Base-by-base conservation (phyloP, 2,113 vertebrate genomes). In the Gobio gobio region DNA sequence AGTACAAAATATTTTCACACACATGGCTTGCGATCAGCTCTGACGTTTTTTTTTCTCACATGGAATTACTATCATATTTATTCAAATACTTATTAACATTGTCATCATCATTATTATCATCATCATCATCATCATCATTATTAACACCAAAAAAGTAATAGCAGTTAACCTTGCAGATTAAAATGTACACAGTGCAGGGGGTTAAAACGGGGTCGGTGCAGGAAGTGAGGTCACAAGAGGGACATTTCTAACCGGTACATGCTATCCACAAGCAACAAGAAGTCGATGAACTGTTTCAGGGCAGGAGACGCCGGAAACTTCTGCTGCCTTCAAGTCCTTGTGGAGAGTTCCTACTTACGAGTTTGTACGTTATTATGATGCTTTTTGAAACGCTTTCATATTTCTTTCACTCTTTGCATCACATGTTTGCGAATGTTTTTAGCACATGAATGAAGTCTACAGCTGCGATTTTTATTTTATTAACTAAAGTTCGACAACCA, bases 201-300 rank as follows among this genome's bases (percentile, higher is more conserved):
- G 73, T 26, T 83, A 76, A 58, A 63, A 79, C 49, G 14, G 76
- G 33, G 26, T 78, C 36, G 64, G 85, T 87, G 84, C 54, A 86
- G 68, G 78, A 89, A 88, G 89, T 92, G 92, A 92, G 92, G 84
- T 94, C 92, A 95, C 94, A 88, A 95, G 93, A 94, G 93, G 91
- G 92, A 94, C 93, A 94, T 93, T 89, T 94, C 94, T 95, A 95
- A 94, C 94, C 93, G 88, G 93, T 93, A 95, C 95, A 95, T 95
- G 95, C 95, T 95, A 95, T 95, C 92, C 94, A 95, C 94, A 95
- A 95, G 94, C 92, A 91, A 95, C 93, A 90, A 92, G 92, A 90
- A 68, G 89, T 89, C 91, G 91, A 90, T 82, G 82, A 2, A 80
- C 91, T 86, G 90, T 87, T 92, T 92, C 82, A 82, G 90, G 92